Evolutionary conservation across 2,797 vertebrate species (phyloP).

Genomic region (Philypnodon macrostomus): DNA sequence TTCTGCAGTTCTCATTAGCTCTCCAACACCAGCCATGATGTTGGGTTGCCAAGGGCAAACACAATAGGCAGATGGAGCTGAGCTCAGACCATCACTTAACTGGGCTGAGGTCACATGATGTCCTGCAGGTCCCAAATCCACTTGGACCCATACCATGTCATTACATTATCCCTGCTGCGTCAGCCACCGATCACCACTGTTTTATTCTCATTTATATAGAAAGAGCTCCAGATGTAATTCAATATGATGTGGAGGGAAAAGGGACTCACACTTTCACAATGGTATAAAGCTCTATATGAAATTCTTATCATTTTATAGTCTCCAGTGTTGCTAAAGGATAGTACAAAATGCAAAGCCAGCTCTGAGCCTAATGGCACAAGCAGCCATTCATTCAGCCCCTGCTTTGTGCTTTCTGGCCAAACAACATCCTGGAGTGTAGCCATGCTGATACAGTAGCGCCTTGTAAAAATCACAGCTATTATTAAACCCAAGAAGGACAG

Average conservation of each 20-base stretch:
- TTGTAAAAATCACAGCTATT: constrained; percentile 63
- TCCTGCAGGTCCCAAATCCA: constrained; percentile 51
- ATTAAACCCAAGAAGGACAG: constrained; percentile 62
- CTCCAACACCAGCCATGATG: constrained; percentile 63
- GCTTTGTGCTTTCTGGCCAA: constrained; percentile 70
- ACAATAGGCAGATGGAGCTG: constrained; percentile 75
- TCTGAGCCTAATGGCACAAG: constrained; percentile 70
- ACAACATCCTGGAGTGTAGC: constrained; percentile 65
- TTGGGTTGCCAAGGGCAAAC: constrained; percentile 76
- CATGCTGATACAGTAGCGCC: constrained; percentile 62
- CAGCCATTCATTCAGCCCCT: constrained; percentile 69
- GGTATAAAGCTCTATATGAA: constrained; percentile 28
- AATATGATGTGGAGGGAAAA: constrained; percentile 37
- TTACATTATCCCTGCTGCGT: constrained; percentile 60
- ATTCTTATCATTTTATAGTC: constrained; percentile 32
- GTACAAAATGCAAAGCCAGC: constrained; percentile 69
- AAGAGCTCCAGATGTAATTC: constrained; percentile 36
- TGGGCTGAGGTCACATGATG: constrained; percentile 58
- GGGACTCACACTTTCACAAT: constrained; percentile 30
- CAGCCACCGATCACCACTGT: constrained; percentile 37
- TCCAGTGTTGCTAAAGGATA: constrained; percentile 53
- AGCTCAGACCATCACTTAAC: constrained; percentile 72
- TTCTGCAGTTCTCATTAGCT: constrained; percentile 80
- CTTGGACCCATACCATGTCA: constrained; percentile 60
- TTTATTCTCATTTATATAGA: constrained; percentile 43